Evolutionary conservation across 2,888 invertebrate species (phyloP), one percentile per base, ranked within the genome.

Genomic region (Dicyrtomina minuta): DNA sequence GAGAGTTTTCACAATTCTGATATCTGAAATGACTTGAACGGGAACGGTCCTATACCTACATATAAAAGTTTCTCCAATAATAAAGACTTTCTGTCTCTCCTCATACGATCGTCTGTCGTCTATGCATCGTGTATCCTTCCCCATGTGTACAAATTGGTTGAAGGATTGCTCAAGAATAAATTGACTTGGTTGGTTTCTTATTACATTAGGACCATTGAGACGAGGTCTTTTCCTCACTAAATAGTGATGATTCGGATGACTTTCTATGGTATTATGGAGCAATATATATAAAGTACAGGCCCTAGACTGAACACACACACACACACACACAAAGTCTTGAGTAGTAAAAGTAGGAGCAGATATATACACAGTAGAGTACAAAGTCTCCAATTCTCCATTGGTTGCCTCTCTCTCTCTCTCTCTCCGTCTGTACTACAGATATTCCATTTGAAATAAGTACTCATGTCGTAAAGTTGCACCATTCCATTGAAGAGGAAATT

Each of bases 391-490:
- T n/a, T 8, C 49, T n/a, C 49, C 17, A 49, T n/a, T n/a, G n/a
- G n/a, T n/a, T n/a, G n/a, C n/a, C n/a, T n/a, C n/a, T n/a, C n/a
- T n/a, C n/a, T n/a, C n/a, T n/a, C n/a, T n/a, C n/a, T n/a, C n/a
- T n/a, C n/a, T n/a, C n/a, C n/a, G n/a, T 33, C 33, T 33, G 33
- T 8, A 33, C 33, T 33, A 26, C 68, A 51, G 33, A 8, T 33
- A 33, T 56, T 49, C 70, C 64, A 70, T 70, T 70, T 65, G 60
- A 51, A 65, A 60, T 65, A 70, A 70, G 70, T 64, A 64, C 66
- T 70, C 70, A 66, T 66, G 66, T 70, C 70, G 70, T 70, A 70
- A 66, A 60, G 46, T 69, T 64, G 64, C 33, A 49, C 58, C 64
- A 58, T 69, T 64, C 64, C 64, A 64, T 69, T 64, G 41, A 49